Percentiles rank a stretch among this genome's conserved stretches.
Conservation (phyloP, 2,797 vertebrate species). For the Pseudomugil gertrudae region DNA sequence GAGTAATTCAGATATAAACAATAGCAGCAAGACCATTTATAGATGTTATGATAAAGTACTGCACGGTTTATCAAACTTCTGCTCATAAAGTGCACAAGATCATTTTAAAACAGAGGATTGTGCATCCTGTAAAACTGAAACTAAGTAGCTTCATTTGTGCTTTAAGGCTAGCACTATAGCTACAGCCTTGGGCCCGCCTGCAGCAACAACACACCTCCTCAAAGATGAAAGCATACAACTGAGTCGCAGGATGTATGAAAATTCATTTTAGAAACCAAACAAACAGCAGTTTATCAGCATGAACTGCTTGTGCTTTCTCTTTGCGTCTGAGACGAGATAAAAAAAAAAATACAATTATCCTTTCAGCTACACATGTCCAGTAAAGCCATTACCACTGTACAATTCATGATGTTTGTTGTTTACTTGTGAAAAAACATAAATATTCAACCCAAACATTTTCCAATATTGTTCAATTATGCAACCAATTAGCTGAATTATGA, state of each 20-base stretch:
- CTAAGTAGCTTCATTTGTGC: neutral
- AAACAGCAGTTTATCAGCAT: slow-evolving; percentile 5
- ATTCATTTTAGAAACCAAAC: slow-evolving; percentile 16
- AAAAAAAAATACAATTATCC: neutral
- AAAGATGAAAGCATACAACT: slow-evolving; percentile 4
- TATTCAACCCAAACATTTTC: no score
- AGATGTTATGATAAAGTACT: neutral
- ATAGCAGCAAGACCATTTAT: accelerated
- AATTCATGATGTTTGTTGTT: neutral
- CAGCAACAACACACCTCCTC: neutral
- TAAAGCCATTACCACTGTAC: neutral
- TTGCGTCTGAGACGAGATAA: neutral
- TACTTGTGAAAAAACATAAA: neutral
- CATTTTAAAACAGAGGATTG: neutral
- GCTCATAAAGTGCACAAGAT: neutral
- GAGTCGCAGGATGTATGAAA: neutral
- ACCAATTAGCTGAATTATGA: neutral
- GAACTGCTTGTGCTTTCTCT: neutral
- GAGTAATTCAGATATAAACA: neutral
- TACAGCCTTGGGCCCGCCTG: neutral
- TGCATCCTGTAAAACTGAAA: neutral
- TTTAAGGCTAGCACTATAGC: neutral
- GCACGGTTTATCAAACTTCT: neutral
- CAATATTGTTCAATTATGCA: neutral
- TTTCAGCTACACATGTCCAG: neutral